Evolutionary conservation across 2,797 vertebrate species (phyloP).

Genomic region (Leptatherina wallacei): DNA sequence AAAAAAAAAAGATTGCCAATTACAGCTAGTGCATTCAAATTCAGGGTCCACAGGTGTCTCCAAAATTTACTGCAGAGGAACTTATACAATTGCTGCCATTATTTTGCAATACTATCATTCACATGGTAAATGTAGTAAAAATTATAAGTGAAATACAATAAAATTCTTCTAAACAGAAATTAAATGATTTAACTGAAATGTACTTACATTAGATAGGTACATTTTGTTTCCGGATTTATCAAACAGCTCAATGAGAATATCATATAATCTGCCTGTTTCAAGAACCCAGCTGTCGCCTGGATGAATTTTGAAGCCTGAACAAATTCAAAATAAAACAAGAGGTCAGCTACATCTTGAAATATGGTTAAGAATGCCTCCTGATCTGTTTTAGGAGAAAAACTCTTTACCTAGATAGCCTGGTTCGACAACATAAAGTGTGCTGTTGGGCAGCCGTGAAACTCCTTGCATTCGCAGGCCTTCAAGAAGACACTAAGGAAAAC

Average conservation of each 20-base stretch:
- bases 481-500: conserved; percentile 69
- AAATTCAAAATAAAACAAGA: conserved; percentile 8
- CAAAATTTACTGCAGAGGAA: no score
- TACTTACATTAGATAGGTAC: conserved; percentile 92
- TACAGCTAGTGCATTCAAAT: background rate
- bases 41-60: background rate
- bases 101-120: background rate
- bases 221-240: conserved; percentile 94
- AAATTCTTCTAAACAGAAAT: background rate
- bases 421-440: conserved; percentile 92
- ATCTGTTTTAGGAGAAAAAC: background rate
- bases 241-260: conserved; percentile 90
- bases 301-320: conserved; percentile 89
- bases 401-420: conserved; percentile 91
- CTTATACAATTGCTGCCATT: background rate
- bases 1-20: background rate
- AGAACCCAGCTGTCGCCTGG: conserved; percentile 96
- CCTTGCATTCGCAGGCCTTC: conserved; percentile 93
- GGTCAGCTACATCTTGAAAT: conserved; percentile 2
- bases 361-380: background rate
- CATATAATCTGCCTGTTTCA: conserved; percentile 88
- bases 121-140: background rate
- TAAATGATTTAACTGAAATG: background rate
- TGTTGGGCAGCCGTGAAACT: conserved; percentile 91
- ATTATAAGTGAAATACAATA: background rate